A percentile compares a stretch with the other conserved stretches of the same genome.
Conservation (phyloP, 2,888 invertebrate species). For the Exocentrus adspersus region DNA sequence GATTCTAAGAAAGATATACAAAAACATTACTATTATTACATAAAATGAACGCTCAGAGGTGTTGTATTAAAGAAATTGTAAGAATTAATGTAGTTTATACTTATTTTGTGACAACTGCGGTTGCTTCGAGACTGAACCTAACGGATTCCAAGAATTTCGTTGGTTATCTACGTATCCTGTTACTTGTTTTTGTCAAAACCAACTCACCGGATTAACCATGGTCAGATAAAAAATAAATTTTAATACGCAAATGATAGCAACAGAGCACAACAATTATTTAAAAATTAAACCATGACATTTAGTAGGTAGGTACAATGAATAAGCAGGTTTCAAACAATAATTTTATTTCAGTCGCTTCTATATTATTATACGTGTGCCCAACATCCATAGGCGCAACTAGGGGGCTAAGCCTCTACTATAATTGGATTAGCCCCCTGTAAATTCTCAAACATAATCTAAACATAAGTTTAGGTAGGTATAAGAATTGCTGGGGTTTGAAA, state of each 20-base stretch:
- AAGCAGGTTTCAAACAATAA: too few species aligned
- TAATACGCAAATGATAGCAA: neutral
- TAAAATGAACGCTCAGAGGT: neutral
- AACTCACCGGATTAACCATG: neutral
- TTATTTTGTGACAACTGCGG: neutral
- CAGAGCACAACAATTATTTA: too few species aligned
- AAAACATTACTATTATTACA: neutral
- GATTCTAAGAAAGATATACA: neutral
- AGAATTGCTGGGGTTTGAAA: too few species aligned
- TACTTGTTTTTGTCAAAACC: slow-evolving; percentile 5
- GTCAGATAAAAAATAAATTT: neutral
- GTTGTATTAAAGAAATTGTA: neutral
- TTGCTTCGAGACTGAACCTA: slow-evolving; percentile 5
- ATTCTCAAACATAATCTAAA: too few species aligned
- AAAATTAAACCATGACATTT: too few species aligned
- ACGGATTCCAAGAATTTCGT: slow-evolving; percentile 4
- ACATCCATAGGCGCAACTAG: too few species aligned
- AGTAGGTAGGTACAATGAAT: too few species aligned
- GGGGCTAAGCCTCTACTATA: too few species aligned
- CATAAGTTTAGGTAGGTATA: too few species aligned
- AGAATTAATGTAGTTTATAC: neutral
- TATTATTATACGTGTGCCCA: too few species aligned
- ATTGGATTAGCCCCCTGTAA: too few species aligned
- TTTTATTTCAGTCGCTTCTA: too few species aligned
- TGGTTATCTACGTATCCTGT: neutral